A percentile compares a stretch with the other conserved stretches of the same genome.
Conservation (phyloP, 1,140 invertebrate species). For the Linepithema humile region DNA sequence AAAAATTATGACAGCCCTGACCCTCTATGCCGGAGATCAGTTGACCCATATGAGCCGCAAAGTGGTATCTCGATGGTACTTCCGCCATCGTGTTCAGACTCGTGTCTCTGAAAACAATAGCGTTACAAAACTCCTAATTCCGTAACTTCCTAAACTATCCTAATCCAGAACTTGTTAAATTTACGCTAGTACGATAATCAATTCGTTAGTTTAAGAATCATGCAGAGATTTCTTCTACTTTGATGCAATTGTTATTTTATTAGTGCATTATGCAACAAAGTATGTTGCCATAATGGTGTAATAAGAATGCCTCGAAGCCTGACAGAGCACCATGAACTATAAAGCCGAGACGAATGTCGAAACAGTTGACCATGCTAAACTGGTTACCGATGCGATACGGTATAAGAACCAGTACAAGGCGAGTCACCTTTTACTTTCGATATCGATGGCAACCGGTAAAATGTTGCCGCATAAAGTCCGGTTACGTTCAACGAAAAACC, state of each 20-base stretch:
- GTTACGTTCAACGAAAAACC: constrained; percentile 57
- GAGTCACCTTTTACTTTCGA: constrained; percentile 82
- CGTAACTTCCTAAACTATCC: neutral
- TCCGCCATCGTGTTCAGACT: constrained; percentile 86
- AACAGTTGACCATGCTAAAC: constrained; percentile 72
- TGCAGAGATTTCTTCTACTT: neutral
- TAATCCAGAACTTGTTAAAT: neutral
- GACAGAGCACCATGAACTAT: neutral
- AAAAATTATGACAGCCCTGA: constrained; percentile 90
- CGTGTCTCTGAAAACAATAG: constrained; percentile 85
- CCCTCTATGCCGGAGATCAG: constrained; percentile 89
- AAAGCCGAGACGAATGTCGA: constrained; percentile 73
- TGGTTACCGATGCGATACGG: constrained; percentile 52
- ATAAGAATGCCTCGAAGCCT: neutral
- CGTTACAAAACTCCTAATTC: neutral
- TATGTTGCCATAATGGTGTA: neutral
- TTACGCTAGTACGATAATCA: neutral
- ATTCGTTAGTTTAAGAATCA: neutral
- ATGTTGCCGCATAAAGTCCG: constrained; percentile 57
- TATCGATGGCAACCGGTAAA: constrained; percentile 59
- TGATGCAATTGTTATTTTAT: too few species aligned
- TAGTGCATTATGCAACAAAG: too few species aligned
- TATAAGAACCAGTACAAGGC: constrained; percentile 80
- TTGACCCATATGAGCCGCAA: constrained; percentile 93
- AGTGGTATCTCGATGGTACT: constrained; percentile 91